These are phyloP conservation scores for Drosophila watanabei DNA, from an alignment of 1,140 invertebrate genomes.

Conservation along the genomic window DNA sequence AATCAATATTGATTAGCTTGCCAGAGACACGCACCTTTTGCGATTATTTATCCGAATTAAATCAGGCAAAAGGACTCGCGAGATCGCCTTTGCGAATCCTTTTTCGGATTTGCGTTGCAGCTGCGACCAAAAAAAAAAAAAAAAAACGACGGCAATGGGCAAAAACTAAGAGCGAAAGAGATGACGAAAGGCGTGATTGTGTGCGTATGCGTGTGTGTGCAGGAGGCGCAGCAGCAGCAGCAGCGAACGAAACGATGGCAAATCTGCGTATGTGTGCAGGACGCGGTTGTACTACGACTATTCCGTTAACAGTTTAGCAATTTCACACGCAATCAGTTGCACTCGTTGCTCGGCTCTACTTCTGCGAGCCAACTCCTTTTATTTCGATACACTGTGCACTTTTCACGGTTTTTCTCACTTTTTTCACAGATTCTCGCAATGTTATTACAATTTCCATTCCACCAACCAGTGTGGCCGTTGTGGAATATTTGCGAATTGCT, in stretches of 20 bases:
- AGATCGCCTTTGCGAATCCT: constrained; percentile 50
- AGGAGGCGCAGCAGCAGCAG: constrained; percentile 62
- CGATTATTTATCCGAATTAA: constrained; percentile 7
- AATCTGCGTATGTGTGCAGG: constrained; percentile 40
- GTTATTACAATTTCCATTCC: constrained; percentile 39
- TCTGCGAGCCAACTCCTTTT: neutral
- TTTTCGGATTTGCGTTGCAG: constrained; percentile 79
- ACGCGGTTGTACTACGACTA: constrained; percentile 8
- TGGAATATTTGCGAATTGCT: neutral
- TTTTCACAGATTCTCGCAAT: constrained; percentile 44
- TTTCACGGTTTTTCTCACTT: constrained; percentile 30
- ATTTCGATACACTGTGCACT: constrained; percentile 8
- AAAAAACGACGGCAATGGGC: constrained; percentile 23
- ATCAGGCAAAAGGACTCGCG: constrained; percentile 16
- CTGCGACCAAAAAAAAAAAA: constrained; percentile 68
- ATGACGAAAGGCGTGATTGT: constrained; percentile 46
- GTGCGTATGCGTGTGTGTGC: constrained; percentile 26
- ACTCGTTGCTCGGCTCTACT: neutral
- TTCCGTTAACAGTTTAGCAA: neutral
- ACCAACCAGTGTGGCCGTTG: constrained; percentile 22
- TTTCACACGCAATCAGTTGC: neutral
- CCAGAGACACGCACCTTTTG: constrained; percentile 40
- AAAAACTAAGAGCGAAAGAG: constrained; percentile 44
- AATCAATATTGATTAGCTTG: constrained; percentile 61
- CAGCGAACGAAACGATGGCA: constrained; percentile 35